Conservation (phyloP, 2,113 vertebrate species). For the Scartelaos histophorus region DNA sequence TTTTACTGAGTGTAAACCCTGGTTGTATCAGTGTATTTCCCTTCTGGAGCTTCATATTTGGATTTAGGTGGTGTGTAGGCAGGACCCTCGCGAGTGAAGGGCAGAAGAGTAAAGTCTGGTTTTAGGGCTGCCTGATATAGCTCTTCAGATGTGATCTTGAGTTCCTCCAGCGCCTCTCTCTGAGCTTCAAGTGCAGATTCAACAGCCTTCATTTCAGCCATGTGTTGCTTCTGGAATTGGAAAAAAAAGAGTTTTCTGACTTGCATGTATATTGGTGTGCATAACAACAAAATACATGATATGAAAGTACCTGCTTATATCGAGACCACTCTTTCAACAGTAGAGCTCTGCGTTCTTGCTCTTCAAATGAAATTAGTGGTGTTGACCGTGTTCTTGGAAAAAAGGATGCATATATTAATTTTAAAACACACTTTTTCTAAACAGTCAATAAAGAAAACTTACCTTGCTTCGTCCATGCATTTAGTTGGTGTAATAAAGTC, state of each 20-base stretch:
- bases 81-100: slow-evolving; percentile 84
- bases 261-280: background rate
- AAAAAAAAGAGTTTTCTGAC: background rate
- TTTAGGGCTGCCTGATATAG: slow-evolving; percentile 83
- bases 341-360: slow-evolving; percentile 83
- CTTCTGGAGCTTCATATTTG: slow-evolving; percentile 86
- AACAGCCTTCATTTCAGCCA: slow-evolving; percentile 78
- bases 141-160: slow-evolving; percentile 83
- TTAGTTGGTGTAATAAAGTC: slow-evolving; percentile 83
- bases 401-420: slow-evolving; percentile 15
- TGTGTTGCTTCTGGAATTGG: slow-evolving; percentile 74
- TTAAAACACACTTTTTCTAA: background rate
- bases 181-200: slow-evolving; percentile 80
- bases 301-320: slow-evolving; percentile 77
- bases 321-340: slow-evolving; percentile 87
- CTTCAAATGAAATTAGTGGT: slow-evolving; percentile 76
- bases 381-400: slow-evolving; percentile 75
- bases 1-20: slow-evolving; percentile 85
- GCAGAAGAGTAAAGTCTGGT: slow-evolving; percentile 81
- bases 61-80: slow-evolving; percentile 79
- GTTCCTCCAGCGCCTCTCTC: slow-evolving; percentile 84
- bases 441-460: background rate
- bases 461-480: slow-evolving; percentile 84
- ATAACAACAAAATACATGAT: background rate
- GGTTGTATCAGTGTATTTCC: slow-evolving; percentile 86